Evolutionary conservation across 2,797 vertebrate genomes (phyloP).

Genomic region (Coendou prehensilis): DNA sequence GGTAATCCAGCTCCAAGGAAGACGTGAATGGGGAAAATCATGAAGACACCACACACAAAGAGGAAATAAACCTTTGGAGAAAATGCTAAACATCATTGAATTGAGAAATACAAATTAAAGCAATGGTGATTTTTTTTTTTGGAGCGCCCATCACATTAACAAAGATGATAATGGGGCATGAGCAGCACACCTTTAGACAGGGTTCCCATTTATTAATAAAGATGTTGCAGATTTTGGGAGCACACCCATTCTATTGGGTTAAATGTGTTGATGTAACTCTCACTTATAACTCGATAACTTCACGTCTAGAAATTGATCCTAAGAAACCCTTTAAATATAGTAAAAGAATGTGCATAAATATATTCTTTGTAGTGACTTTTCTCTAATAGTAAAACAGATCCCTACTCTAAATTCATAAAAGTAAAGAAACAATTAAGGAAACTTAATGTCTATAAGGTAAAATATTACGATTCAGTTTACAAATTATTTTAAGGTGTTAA

Average conservation of each 20-base stretch:
- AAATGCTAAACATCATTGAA: not conserved
- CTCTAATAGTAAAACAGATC: not conserved
- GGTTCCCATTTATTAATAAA: not conserved
- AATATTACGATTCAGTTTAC: slow-evolving; percentile 54
- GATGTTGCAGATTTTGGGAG: not conserved
- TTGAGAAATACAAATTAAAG: slow-evolving; percentile 12
- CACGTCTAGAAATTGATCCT: slow-evolving; percentile 36
- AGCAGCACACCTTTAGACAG: not conserved
- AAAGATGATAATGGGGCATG: not conserved
- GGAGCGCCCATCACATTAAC: not conserved
- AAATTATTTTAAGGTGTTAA: slow-evolving; percentile 33
- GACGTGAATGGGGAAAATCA: not conserved
- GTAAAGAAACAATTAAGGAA: slow-evolving; percentile 35
- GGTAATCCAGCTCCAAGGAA: not conserved
- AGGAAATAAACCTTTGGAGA: not conserved
- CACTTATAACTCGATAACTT: not conserved
- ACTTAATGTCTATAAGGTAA: slow-evolving; percentile 35
- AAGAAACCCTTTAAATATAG: not conserved
- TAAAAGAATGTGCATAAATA: slow-evolving; percentile 3
- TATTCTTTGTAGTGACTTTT: not conserved
- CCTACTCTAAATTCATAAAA: not conserved
- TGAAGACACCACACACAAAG: not conserved
- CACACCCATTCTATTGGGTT: not conserved
- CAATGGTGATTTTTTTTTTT: not conserved
- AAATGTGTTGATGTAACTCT: not conserved